Conservation (phyloP, 2,888 invertebrate species). For the Caenorhabditis japonica region DNA sequence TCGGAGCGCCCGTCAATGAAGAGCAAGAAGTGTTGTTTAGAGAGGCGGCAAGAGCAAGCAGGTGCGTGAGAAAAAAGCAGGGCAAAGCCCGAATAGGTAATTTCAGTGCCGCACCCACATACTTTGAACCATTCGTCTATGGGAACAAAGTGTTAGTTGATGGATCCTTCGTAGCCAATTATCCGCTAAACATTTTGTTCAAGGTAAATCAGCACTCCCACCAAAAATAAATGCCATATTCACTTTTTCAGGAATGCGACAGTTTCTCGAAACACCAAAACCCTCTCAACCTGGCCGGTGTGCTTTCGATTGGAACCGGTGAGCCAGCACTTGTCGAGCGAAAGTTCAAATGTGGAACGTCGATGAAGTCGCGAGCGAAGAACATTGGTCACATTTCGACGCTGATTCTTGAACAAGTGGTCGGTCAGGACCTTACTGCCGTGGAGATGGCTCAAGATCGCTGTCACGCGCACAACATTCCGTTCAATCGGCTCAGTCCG, state of each 20-base stretch:
- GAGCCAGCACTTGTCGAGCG: slow-evolving; percentile 61
- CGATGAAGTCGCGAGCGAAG: slow-evolving; percentile 61
- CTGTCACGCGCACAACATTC: slow-evolving; percentile 71
- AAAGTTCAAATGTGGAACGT: slow-evolving; percentile 65
- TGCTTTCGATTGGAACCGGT: slow-evolving; percentile 73
- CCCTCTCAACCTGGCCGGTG: slow-evolving; percentile 64
- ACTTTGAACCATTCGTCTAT: slow-evolving; percentile 70
- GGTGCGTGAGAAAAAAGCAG: slow-evolving; percentile 36
- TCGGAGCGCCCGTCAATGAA: slow-evolving; percentile 59
- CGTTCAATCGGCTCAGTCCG: slow-evolving; percentile 71
- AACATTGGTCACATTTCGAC: slow-evolving; percentile 68
- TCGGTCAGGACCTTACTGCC: slow-evolving; percentile 72
- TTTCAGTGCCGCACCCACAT: slow-evolving; percentile 73
- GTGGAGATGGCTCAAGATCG: slow-evolving; percentile 71
- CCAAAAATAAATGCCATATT: neutral
- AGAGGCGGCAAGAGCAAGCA: slow-evolving; percentile 73
- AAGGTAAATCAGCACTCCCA: slow-evolving; percentile 48
- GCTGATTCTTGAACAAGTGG: slow-evolving; percentile 72
- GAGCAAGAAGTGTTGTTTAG: slow-evolving; percentile 70
- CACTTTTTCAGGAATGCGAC: slow-evolving; percentile 68
- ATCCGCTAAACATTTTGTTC: slow-evolving; percentile 71
- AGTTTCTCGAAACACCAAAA: slow-evolving; percentile 63
- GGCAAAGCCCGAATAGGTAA: too few relatives aligned
- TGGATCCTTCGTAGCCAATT: slow-evolving; percentile 74
- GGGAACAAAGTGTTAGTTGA: slow-evolving; percentile 68